phyloP scores from a whole-genome alignment of 2,797 vertebrate genomes.

The Gallirallus australis region DNA sequence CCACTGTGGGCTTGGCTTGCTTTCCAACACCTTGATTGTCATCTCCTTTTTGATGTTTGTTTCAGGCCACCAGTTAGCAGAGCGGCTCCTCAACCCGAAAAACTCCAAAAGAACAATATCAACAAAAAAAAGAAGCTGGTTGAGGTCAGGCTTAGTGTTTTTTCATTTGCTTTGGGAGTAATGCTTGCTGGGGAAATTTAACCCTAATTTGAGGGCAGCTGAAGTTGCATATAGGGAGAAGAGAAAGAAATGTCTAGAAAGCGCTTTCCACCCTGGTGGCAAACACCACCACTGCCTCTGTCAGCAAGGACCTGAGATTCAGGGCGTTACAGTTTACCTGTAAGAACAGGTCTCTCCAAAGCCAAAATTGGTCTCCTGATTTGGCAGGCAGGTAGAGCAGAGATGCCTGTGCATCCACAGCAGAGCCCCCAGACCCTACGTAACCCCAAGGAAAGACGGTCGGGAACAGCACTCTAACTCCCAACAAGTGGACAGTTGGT shows the following conservation, averaged over 20 bases:
- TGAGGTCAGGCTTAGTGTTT: slow-evolving; percentile 79
- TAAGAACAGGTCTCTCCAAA: not conserved
- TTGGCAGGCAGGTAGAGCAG: not conserved
- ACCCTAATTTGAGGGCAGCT: not conserved
- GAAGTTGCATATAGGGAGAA: not conserved
- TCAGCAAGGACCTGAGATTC: not conserved
- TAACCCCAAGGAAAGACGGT: not conserved
- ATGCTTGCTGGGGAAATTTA: not conserved
- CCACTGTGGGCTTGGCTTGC: not conserved
- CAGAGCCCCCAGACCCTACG: not conserved
- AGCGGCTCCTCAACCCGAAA: slow-evolving; percentile 93
- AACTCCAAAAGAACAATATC: slow-evolving; percentile 92
- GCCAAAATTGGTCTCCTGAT: not conserved
- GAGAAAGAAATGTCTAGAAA: not conserved
- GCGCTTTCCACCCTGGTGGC: not conserved
- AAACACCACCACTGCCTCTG: not conserved
- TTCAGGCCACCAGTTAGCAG: slow-evolving; percentile 93
- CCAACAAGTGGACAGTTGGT: not conserved
- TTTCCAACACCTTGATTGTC: not conserved
- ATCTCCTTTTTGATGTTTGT: not conserved
- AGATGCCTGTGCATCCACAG: not conserved
- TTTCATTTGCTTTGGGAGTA: not conserved
- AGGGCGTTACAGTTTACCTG: not conserved
- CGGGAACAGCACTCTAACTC: not conserved
- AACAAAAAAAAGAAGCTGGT: slow-evolving; percentile 94